Percentiles rank a stretch among this genome's conserved stretches.
These are phyloP conservation scores for Mya arenaria DNA, from an alignment of 1,140 invertebrate genomes.

Conservation along the genomic window DNA sequence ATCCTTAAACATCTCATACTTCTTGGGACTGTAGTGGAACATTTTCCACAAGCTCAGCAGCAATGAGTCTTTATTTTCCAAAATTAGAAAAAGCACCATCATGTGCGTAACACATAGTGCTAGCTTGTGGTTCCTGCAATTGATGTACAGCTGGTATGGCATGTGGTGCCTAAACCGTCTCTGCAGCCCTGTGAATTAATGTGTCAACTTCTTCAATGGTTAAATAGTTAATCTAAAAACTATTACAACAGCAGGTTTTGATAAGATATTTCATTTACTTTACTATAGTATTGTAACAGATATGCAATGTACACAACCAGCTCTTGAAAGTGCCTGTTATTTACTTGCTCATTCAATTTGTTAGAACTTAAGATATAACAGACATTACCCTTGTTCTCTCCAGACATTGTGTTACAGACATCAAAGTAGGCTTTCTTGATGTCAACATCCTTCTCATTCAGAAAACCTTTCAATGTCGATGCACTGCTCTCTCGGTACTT, in stretches of 20 bases:
- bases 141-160: slow-evolving; percentile 14
- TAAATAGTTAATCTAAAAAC: too few relatives aligned
- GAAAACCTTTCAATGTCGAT: neutral
- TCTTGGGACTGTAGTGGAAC: slow-evolving; percentile 35
- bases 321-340: too few relatives aligned
- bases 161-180: slow-evolving; percentile 29
- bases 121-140: slow-evolving; percentile 30
- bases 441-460: slow-evolving; percentile 5
- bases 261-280: too few relatives aligned
- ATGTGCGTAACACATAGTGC: slow-evolving; percentile 21
- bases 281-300: too few relatives aligned
- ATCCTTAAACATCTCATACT: slow-evolving; percentile 11
- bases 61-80: slow-evolving; percentile 12
- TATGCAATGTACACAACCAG: too few relatives aligned
- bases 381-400: slow-evolving; percentile 20
- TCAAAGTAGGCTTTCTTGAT: slow-evolving; percentile 29
- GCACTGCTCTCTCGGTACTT: neutral
- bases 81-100: neutral
- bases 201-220: neutral
- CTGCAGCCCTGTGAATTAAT: slow-evolving; percentile 22
- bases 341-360: too few relatives aligned
- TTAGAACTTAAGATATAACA: too few relatives aligned
- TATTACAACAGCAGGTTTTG: too few relatives aligned
- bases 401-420: slow-evolving; percentile 18
- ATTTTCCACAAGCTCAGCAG: slow-evolving; percentile 29